Evolutionary conservation across 2,888 invertebrate species (phyloP), one percentile per base, ranked within the genome.

Genomic region (Eristalis tenax): DNA sequence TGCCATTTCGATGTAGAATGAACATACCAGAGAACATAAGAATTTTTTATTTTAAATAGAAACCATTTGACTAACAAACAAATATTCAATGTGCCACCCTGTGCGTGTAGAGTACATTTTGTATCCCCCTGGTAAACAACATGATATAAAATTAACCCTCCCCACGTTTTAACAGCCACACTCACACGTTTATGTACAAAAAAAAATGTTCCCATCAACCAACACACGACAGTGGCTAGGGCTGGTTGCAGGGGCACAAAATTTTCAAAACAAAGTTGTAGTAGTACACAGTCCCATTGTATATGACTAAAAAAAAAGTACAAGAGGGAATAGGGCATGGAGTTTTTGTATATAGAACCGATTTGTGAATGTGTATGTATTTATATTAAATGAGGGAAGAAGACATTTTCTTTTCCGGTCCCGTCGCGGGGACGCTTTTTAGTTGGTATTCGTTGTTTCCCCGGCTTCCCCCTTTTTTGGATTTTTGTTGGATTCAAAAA

Each of bases 261-360:
- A n/a, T n/a, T 65, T 64, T 69, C 57, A 82, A 57, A 77, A 59
- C 50, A 50, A 50, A 50, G 18, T 50, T n/a, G n/a, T 50, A 18
- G 50, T 50, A 18, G 50, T 50, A 50, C n/a, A 50, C 50, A 50
- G 50, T 18, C n/a, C 18, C 50, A 38, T 23, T 71, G 50, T 68
- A 78, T 56, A 38, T 66, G 56, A 78, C 40, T n/a, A 71, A 65
- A 28, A 56, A 79, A 50, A 63, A 63, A 32, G 22, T 61, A 73
- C 38, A 75, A 64, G 70, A 76, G 32, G 73, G 89, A 83, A 89
- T 87, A 89, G 83, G 88, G 88, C 85, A 90, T 91, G 90, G 15
- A 56, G 74, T 89, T 90, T 90, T 89, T 90, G 90, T 89, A 90
- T 91, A 91, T 90, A 91, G 89, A 90, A 90, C 88, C 83, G 78